Evolutionary conservation across 2,797 vertebrate genomes (phyloP).

Genomic region (Brachymystax lenok): DNA sequence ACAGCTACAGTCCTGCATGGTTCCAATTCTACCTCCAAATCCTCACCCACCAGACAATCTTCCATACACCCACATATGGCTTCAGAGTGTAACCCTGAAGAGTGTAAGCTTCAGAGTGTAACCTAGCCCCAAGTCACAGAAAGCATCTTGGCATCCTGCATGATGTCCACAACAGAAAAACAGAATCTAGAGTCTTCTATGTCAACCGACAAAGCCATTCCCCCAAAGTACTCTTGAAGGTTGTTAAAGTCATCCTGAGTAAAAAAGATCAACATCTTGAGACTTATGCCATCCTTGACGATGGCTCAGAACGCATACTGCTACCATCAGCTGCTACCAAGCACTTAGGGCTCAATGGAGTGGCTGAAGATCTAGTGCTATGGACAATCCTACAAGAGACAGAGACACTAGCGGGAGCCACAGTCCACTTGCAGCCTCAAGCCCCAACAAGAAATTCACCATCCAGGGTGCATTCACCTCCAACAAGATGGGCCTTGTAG

Average conservation of each 20-base stretch:
- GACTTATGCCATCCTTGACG: background rate
- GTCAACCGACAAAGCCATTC: background rate
- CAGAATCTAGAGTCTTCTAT: background rate
- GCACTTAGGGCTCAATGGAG: background rate
- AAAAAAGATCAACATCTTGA: too few species aligned
- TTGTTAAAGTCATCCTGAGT: background rate
- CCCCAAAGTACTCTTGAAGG: background rate
- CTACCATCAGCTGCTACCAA: background rate
- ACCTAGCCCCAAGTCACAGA: too few species aligned
- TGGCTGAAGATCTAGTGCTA: background rate
- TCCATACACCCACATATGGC: background rate
- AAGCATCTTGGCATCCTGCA: background rate
- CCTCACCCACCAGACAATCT: background rate
- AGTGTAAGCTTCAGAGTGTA: too few species aligned
- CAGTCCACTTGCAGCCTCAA: background rate
- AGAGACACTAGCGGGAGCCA: background rate
- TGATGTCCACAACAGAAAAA: background rate
- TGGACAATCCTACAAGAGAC: background rate
- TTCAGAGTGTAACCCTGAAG: too few species aligned
- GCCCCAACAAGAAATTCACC: background rate
- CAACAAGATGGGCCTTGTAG: too few species aligned
- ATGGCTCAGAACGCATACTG: background rate
- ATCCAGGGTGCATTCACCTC: too few species aligned
- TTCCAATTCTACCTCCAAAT: background rate
- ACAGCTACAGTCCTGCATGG: background rate